Base-by-base conservation (phyloP, 2,113 vertebrate species). In the Centrocercus urophasianus region DNA sequence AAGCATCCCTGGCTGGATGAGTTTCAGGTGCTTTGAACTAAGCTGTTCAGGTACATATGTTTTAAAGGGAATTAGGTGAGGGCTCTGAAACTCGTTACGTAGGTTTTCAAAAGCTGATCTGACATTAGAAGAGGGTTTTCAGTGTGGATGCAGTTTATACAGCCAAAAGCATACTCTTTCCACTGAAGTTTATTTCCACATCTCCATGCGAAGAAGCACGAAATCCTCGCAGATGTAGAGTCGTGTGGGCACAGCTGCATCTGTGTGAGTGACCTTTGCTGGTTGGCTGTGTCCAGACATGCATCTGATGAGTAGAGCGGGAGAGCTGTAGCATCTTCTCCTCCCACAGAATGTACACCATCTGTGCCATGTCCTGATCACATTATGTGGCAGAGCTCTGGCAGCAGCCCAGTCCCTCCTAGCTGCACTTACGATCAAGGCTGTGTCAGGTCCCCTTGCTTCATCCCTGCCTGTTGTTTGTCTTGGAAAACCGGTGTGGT, bases 101-200 rank as follows among this genome's bases (percentile, higher is more conserved):
- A 66, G 20, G 61, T 43, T 54, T 54, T 73, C 19, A 73, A 45
- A 91, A 60, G 36, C 45, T 69, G 32, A 64, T 88, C 36, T 77
- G 54, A 22, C 14, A 15, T 50, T 11, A 60, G 56, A 30, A 40
- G 80, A 66, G n/a, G 11, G 8, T 52, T 80, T 5, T 59, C 54
- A 28, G n/a, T 22, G 8, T 59, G 28, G n/a, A 28, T 67, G 14
- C 30, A 48, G 38, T 50, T 80, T 13, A 32, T 21, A 24, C 6
- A 66, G 21, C 16, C 48, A 66, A 57, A 85, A 76, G 5, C 25
- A 22, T 20, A 11, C 5, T 54, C 20, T 79, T 89, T 57, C 56
- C 36, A n/a, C 21, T 69, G 54, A 42, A 83, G n/a, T 27, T 11
- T 19, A 0, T 70, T 38, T 79, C 61, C 4, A 1, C 0, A 0